phyloP scores from a whole-genome alignment of 2,113 vertebrate genomes.

The Micronycteris hirsuta region DNA sequence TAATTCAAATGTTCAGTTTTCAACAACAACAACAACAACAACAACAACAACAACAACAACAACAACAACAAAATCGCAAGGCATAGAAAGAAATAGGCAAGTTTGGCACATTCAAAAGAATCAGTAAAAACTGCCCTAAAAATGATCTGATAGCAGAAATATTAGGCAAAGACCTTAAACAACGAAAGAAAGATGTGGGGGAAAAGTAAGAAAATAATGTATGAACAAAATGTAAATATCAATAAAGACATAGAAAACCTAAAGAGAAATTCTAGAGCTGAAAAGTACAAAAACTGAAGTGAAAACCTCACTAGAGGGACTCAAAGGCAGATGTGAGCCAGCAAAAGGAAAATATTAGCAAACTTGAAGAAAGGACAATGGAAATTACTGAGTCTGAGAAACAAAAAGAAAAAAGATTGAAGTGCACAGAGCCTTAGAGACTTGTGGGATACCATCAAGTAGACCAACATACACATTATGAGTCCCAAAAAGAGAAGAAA shows the following conservation, averaged over 20 bases:
- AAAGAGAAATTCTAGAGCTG: no score
- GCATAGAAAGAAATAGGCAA: background rate
- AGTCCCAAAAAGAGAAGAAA: background rate
- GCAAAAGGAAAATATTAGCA: background rate
- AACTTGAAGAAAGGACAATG: background rate
- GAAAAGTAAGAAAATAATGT: background rate
- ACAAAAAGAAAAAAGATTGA: background rate
- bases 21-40: background rate
- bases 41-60: background rate
- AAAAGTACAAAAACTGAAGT: no score
- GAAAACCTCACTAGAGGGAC: no score
- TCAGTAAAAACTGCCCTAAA: background rate
- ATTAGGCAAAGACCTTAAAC: background rate
- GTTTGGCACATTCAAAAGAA: background rate
- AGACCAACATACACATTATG: background rate
- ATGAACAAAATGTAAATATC: no score
- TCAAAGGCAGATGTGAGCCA: background rate
- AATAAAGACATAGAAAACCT: no score
- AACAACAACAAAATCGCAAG: background rate
- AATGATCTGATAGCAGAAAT: background rate
- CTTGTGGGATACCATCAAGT: background rate
- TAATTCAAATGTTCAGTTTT: background rate
- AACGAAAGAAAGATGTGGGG: background rate
- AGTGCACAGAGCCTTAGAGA: background rate
- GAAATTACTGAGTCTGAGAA: background rate